A percentile compares a stretch with the other conserved stretches of the same genome.
phyloP scores from a whole-genome alignment of 2,113 vertebrate genomes.

The Peromyscus leucopus region DNA sequence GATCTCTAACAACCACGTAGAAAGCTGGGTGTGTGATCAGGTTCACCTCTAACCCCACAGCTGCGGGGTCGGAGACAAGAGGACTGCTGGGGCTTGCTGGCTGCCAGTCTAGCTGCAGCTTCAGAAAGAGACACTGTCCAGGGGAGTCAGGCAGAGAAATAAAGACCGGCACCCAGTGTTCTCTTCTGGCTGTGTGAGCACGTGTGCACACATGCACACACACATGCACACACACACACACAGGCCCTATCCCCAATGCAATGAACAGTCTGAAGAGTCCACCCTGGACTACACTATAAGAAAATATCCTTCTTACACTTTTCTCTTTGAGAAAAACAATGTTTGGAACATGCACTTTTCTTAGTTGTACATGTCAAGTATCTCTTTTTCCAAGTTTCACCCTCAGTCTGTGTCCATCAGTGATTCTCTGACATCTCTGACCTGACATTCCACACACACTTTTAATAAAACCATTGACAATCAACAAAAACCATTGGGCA shows the following conservation, averaged over 20 bases:
- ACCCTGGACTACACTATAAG: not conserved
- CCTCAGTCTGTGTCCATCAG: not conserved
- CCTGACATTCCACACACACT: not conserved
- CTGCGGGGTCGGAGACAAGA: not conserved
- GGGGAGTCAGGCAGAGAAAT: not conserved
- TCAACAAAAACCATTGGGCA: not conserved
- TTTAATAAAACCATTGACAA: not conserved
- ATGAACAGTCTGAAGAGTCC: not conserved
- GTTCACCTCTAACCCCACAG: not conserved
- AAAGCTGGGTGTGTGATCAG: not conserved
- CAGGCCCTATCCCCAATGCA: not conserved
- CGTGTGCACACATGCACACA: not conserved
- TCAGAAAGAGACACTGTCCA: not conserved
- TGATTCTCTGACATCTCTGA: not conserved
- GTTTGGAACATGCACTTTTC: not conserved
- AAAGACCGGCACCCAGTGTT: not conserved
- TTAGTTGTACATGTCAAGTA: not conserved
- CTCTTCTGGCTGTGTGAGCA: not conserved
- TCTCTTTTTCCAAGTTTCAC: slow-evolving; percentile 28
- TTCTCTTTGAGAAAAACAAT: slow-evolving; percentile 1
- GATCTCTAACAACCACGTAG: not conserved
- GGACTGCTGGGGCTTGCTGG: not conserved
- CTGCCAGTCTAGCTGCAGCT: not conserved
- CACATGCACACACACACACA: too few relatives aligned
- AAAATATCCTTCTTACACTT: not conserved